A percentile compares a stretch with the other conserved stretches of the same genome.
These are phyloP conservation scores for Characodon lateralis DNA, from an alignment of 2,797 vertebrate species.

Conservation along the genomic window DNA sequence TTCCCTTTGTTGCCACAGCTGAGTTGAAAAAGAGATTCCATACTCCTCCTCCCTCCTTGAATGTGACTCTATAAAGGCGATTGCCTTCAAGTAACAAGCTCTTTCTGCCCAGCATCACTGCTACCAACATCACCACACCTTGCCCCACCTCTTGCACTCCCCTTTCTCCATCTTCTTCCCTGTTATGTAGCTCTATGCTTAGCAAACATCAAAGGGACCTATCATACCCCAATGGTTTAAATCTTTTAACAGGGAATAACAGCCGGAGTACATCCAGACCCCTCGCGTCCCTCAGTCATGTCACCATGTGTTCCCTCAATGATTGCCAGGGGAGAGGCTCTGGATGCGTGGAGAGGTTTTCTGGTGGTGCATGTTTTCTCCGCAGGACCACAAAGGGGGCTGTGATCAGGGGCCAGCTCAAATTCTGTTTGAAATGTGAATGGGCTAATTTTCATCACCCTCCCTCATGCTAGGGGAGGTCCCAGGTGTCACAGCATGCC, in stretches of 20 bases:
- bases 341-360: constrained; percentile 71
- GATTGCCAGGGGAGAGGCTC: constrained; percentile 90
- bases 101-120: constrained; percentile 52
- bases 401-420: constrained; percentile 97
- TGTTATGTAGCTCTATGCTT: constrained; percentile 92
- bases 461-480: constrained; percentile 88
- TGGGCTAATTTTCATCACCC: constrained; percentile 99
- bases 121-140: constrained; percentile 53
- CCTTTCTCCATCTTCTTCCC: constrained; percentile 50
- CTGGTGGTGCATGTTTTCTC: constrained; percentile 90
- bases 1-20: constrained; percentile 90
- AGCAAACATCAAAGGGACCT: constrained; percentile 98
- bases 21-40: constrained; percentile 85
- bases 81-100: constrained; percentile 90
- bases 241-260: constrained; percentile 99
- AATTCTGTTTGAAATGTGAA: constrained; percentile 99
- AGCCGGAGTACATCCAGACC: constrained; percentile 97
- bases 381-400: constrained; percentile 84
- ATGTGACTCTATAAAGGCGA: constrained; percentile 92
- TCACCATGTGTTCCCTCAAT: constrained; percentile 92
- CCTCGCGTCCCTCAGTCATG: constrained; percentile 91
- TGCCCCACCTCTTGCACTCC: constrained; percentile 58
- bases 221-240: constrained; percentile 99
- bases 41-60: constrained; percentile 74
- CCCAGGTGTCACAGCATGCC: constrained; percentile 96